Evolutionary conservation across 1,140 invertebrate genomes (phyloP).

Genomic region (Calephelis virginiensis): DNA sequence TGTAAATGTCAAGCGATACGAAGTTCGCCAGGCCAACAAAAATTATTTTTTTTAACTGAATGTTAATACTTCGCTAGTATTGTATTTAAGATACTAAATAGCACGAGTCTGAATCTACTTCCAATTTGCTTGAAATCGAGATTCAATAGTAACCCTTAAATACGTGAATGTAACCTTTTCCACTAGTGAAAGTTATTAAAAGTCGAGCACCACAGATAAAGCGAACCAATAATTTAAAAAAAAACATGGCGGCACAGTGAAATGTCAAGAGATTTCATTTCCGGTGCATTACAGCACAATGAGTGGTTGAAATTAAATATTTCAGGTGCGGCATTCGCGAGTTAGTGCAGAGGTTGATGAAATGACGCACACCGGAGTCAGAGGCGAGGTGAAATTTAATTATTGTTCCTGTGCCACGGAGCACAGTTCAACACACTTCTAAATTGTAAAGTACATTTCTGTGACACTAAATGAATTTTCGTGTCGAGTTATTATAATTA

Average conservation of each 20-base stretch:
- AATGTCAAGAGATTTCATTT: constrained; percentile 65
- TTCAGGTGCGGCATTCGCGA: constrained; percentile 61
- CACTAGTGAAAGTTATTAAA: no score
- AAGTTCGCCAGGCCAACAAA: no score
- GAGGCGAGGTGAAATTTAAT: constrained; percentile 68
- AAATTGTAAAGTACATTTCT: constrained; percentile 63
- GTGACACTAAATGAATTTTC: constrained; percentile 65
- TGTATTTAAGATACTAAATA: no score
- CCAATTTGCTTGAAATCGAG: no score
- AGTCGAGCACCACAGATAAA: no score
- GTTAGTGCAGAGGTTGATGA: constrained; percentile 64
- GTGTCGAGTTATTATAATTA: constrained; percentile 58
- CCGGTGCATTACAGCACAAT: constrained; percentile 65
- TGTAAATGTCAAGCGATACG: no score
- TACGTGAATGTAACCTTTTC: no score
- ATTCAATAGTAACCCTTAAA: no score
- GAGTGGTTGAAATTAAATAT: constrained; percentile 71
- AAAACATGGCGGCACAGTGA: constrained; percentile 34
- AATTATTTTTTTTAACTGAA: no score
- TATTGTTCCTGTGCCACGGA: constrained; percentile 60
- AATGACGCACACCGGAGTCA: constrained; percentile 60
- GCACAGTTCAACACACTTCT: constrained; percentile 65
- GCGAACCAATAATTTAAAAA: constrained; percentile 13
- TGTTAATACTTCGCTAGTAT: no score
- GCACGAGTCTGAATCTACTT: no score